Base-by-base conservation (phyloP, 2,113 vertebrate genomes). In the Collichthys lucidus region DNA sequence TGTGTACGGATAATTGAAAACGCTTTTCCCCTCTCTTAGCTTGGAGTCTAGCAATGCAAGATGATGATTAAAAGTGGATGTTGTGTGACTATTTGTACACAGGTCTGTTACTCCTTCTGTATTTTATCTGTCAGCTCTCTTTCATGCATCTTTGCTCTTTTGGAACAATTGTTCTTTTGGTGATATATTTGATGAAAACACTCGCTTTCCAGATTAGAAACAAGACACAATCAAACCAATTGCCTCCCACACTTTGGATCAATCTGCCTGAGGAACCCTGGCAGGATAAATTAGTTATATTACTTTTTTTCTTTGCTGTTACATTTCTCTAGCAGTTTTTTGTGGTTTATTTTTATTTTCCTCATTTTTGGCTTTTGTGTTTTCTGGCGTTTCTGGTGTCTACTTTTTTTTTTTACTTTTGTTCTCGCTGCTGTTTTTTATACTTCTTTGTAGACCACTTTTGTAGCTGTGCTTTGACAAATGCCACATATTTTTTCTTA, bases 61-160 rank as follows among this genome's bases (percentile, higher is more conserved):
- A 53, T 80, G 70, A 80, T 82, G 87, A 91, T 92, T 88, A 90
- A 79, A 88, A 76, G 47, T 69, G 74, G 69, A 86, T 85, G 82
- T 53, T n/a, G 66, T 83, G 83, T 52, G 67, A 7, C 22, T 35
- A 71, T 83, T 15, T 44, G 74, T 85, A 40, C 60, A 62, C 67
- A 74, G 42, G 56, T 4, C 63, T 31, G 67, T 61, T 53, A 9
- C 57, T 78, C 31, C 47, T 22, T 52, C 61, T 52, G 57, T 26
- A 19, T 66, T 74, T 12, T 52, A 10, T 68, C 72, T 57, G 61
- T 59, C 49, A 46, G 46, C 29, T 16, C 47, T 67, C 24, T 40
- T 20, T 31, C 73, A 55, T 44, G 4, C 56, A n/a, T 62, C 67
- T 71, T 61, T 50, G 35, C 47, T 60, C 16, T 6, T 75, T 80